Evolutionary conservation across 2,797 vertebrate species (phyloP).

Genomic region (Pangasius larnaudii): DNA sequence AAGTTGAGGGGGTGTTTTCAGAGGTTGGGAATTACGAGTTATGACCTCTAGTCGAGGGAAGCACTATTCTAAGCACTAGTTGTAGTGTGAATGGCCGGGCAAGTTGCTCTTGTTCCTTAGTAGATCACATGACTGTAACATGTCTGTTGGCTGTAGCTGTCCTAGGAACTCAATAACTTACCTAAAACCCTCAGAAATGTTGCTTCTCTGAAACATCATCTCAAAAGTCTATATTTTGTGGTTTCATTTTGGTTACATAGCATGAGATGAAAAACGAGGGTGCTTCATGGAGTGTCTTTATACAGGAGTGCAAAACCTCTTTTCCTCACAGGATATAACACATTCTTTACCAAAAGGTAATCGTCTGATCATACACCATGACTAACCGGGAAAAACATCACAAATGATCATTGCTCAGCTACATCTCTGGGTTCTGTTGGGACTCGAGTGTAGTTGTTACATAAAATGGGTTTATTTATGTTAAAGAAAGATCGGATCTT

Average conservation of each 20-base stretch:
- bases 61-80: not conserved
- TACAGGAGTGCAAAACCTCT: not conserved
- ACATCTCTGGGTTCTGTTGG: not conserved
- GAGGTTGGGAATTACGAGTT: not conserved
- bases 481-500: not conserved
- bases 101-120: not conserved
- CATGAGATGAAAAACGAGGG: not conserved
- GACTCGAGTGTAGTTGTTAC: not conserved
- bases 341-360: not conserved
- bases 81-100: no score
- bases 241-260: conserved; percentile 5
- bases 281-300: not conserved
- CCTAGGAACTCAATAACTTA: not conserved
- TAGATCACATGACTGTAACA: not conserved
- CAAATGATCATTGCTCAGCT: not conserved
- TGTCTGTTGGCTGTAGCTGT: not conserved
- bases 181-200: not conserved
- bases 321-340: not conserved
- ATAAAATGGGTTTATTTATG: not conserved
- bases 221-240: not conserved
- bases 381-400: not conserved
- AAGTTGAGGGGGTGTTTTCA: not conserved
- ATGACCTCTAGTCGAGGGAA: not conserved
- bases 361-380: not conserved
- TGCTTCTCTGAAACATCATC: not conserved